Base-by-base conservation (phyloP, 1,140 invertebrate species). In the Tigriopus japonicus region DNA sequence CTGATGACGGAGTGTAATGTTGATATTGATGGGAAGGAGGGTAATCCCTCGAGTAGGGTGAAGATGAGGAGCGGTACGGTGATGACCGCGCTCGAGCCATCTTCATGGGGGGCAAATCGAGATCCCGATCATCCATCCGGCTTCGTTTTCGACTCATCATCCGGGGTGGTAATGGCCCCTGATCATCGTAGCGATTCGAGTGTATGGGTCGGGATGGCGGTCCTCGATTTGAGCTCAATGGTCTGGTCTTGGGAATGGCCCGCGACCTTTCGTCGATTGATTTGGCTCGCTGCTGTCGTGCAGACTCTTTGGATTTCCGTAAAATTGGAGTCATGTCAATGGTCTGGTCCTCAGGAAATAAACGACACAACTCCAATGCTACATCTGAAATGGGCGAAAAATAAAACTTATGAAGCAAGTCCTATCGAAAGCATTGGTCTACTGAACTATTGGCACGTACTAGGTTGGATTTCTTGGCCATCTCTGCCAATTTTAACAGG, bases 401-500 rank as follows among this genome's bases (percentile, higher is more conserved):
- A 12, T 43, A 12, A 43, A n/a, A 43, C 12, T n/a, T n/a, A 43
- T 43, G 21, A 24, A 65, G 12, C 23, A 21, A 12, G 41, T 14
- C 35, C 17, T 9, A 40, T 35, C 21, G 17, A 9, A 24, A 60
- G 5, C 13, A 52, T n/a, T 15, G n/a, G n/a, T n/a, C n/a, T n/a
- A n/a, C n/a, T n/a, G n/a, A n/a, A n/a, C n/a, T n/a, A n/a, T n/a
- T n/a, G n/a, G n/a, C n/a, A 41, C 59, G 42, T 19, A 21, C 15
- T 58, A 15, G 65, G 65, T 59, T 68, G 65, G 52, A 67, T 67
- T 59, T 67, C 66, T 62, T 81, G 94, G 15, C 94, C 94, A 79
- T 98, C 94, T 66, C 94, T 78, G 14, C 92, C 93, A 69, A 98
- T 97, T 78, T 98, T 98, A 0, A 98, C 92, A 56, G 92, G 91